Percentiles rank a stretch among this genome's conserved stretches.
phyloP scores from a whole-genome alignment of 2,888 invertebrate species.

The Megalurothrips usitatus region DNA sequence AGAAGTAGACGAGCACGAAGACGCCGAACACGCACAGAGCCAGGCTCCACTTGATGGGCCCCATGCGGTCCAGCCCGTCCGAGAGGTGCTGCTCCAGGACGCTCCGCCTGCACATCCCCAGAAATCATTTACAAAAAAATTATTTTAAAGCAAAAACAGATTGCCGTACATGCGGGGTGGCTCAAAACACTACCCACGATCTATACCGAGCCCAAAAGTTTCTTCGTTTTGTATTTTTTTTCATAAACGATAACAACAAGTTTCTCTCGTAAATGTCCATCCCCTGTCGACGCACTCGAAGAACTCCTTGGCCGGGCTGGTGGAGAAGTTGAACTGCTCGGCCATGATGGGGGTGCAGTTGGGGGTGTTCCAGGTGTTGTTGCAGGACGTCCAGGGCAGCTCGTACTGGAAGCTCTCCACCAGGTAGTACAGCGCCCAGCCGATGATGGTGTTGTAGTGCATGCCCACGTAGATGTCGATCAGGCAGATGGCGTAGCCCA shows the following conservation, averaged over 20 bases:
- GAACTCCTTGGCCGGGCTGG: slow-evolving; percentile 81
- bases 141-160: no score
- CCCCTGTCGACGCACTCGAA: slow-evolving; percentile 66
- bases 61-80: slow-evolving; percentile 79
- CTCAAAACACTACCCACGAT: no score
- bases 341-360: slow-evolving; percentile 65
- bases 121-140: slow-evolving; percentile 27
- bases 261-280: slow-evolving; percentile 13
- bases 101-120: slow-evolving; percentile 60
- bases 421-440: slow-evolving; percentile 91
- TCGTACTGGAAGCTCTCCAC: slow-evolving; percentile 74
- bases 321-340: slow-evolving; percentile 53
- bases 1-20: slow-evolving; percentile 91
- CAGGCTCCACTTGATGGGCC: slow-evolving; percentile 81
- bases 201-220: no score
- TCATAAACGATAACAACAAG: neutral
- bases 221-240: no score
- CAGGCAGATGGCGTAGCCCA: slow-evolving; percentile 93
- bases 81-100: slow-evolving; percentile 81
- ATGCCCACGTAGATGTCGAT: slow-evolving; percentile 94
- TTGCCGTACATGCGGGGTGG: no score
- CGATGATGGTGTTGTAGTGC: slow-evolving; percentile 96
- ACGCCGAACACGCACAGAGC: slow-evolving; percentile 87
- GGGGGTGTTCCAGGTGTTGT: slow-evolving; percentile 81
- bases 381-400: slow-evolving; percentile 83